phyloP scores from a whole-genome alignment of 2,113 vertebrate species.

The Tachycineta bicolor region DNA sequence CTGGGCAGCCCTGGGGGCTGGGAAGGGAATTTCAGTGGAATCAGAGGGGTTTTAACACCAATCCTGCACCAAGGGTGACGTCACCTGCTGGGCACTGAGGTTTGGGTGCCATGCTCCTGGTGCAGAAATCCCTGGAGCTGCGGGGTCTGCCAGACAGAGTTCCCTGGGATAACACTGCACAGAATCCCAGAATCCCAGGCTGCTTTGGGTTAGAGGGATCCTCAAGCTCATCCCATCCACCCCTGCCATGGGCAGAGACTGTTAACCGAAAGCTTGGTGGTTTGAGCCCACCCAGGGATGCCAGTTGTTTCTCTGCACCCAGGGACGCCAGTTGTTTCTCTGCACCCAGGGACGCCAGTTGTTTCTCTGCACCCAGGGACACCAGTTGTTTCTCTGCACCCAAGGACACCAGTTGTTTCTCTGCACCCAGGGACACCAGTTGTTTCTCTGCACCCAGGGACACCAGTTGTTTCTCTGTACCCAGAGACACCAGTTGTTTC shows the following conservation, averaged over 20 bases:
- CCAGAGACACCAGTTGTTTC: too few relatives aligned
- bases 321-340: too few relatives aligned
- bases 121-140: neutral
- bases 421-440: too few relatives aligned
- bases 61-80: neutral
- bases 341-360: too few relatives aligned
- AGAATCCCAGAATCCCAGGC: neutral
- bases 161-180: neutral
- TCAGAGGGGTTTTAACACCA: neutral
- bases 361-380: too few relatives aligned
- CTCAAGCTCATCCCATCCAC: neutral
- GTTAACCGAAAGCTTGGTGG: constrained; percentile 78
- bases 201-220: neutral
- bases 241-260: neutral
- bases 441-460: too few relatives aligned
- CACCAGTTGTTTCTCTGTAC: too few relatives aligned
- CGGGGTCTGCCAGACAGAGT: neutral
- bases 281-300: constrained; percentile 64
- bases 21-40: neutral
- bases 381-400: too few relatives aligned
- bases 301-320: too few relatives aligned
- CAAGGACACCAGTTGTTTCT: too few relatives aligned
- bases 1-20: neutral
- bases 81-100: neutral
- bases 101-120: neutral